Evolutionary conservation across 2,888 invertebrate species (phyloP), one percentile per base, ranked within the genome.

Genomic region (Drosophila affinis): DNA sequence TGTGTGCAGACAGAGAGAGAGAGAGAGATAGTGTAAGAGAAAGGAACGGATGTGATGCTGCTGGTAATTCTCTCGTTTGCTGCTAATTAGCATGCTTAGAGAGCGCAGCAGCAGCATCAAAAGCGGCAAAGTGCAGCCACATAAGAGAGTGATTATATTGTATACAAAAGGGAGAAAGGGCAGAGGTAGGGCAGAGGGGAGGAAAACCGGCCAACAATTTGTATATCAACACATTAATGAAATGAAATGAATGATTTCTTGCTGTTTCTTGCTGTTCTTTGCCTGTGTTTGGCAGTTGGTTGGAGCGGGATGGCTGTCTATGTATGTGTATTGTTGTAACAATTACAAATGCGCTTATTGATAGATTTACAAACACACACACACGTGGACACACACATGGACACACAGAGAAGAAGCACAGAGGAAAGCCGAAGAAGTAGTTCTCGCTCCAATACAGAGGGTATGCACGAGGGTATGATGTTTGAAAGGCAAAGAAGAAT

Each of bases 211-310:
- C 21, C 21, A 21, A 21, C 71, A 72, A 72, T 78, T 80, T 81
- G 81, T 81, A 72, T 75, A 80, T 81, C 78, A 80, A 81, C 79
- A 81, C 81, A 76, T 78, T 80, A 71, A 76, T 78, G 78, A 75
- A 71, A 76, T 78, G 78, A 75, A 67, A 76, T 78, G 78, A 75
- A 67, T 76, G 75, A 80, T 75, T 78, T 68, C 70, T 80, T 71
- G 70, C 53, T 53, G 72, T 60, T 61, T 48, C 29, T 27, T 32
- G 63, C 14, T 44, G 55, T 14, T 55, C 61, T 12, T n/a, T 29
- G 17, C 2, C 32, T 34, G 21, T 48, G 27, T 49, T 32, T n/a
- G 53, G 34, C 32, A 54, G 51, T 58, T 21, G 21, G 21, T 21
- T 21, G 21, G 58, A 10, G 14, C 21, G 55, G 55, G 46, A 49